phyloP scores from a whole-genome alignment of 2,113 vertebrate genomes.

The Calyptomena viridis region DNA sequence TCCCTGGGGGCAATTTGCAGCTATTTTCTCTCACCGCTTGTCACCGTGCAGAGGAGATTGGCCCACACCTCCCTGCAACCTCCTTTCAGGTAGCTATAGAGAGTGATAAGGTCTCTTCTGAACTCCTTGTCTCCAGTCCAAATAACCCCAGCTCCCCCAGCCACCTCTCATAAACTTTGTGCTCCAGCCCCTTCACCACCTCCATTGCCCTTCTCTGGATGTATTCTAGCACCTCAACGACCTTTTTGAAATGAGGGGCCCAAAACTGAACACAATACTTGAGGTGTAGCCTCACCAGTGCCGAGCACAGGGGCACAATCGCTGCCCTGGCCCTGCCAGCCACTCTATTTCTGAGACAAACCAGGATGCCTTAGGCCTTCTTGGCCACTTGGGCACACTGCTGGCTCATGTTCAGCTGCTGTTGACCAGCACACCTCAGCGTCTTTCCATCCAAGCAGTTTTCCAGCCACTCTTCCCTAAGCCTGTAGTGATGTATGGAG shows the following conservation, averaged over 20 bases:
- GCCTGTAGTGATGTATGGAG: background rate
- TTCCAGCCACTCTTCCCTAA: background rate
- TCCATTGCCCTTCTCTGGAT: background rate
- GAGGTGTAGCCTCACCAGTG: background rate
- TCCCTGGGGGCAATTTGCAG: background rate
- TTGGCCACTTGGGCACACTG: background rate
- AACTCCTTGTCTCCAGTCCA: background rate
- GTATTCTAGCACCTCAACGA: background rate
- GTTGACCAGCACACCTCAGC: rapidly evolving
- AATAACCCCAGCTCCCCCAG: background rate
- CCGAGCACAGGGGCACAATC: background rate
- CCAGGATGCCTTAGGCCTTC: background rate
- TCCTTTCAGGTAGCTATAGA: background rate
- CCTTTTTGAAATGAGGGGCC: background rate
- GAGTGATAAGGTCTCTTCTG: background rate
- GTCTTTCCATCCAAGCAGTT: rapidly evolving
- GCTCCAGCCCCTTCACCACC: background rate
- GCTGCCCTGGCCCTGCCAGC: background rate
- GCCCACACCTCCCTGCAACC: background rate
- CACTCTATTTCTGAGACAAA: background rate
- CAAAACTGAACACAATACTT: background rate
- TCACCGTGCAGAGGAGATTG: background rate
- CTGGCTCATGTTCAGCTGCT: background rate
- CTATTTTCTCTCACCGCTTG: background rate
- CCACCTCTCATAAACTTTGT: background rate